Evolutionary conservation across 2,888 invertebrate genomes (phyloP), one percentile per base, ranked within the genome.

Genomic region (Sarcophaga carnaria): DNA sequence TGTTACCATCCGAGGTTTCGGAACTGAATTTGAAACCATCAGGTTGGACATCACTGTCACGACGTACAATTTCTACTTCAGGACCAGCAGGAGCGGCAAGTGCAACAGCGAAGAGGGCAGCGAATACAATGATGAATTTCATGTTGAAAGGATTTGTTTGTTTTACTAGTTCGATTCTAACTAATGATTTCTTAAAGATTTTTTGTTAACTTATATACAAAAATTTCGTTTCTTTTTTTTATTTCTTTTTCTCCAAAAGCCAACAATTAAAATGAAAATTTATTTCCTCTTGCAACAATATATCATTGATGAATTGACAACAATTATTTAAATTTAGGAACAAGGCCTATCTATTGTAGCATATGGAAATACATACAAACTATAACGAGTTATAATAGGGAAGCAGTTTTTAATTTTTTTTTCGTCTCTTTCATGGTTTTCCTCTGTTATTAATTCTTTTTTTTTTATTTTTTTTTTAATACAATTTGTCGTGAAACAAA

Each of bases 21-120:
- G 90, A 93, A 14, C 94, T 94, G 91, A 64, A 96, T 88, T 93
- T 94, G 92, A 95, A 96, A 74, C 94, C 93, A 88, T 95, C 95
- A 45, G 94, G 91, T 82, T 90, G 94, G 86, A 96, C 96, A 91
- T 96, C 95, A 72, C 94, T 93, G 6, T 91, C 91, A 25, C 88
- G 89, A 59, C 89, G 91, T 4, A 93, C 59, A 67, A 92, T 91
- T 37, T 89, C 84, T 20, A 89, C 83, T 20, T 89, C 89, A 63
- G 54, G 54, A 54, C 88, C 88, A 63, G 89, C 85, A 69, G 93
- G 92, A n/a, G 90, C 92, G n/a, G 93, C 92, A 77, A 92, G 83
- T 67, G 91, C 90, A 8, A 91, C 89, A 71, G 92, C 91, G 83
- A 92, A 89, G 60, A 93, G 85, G 74, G 91, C 90, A 81, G 90